Base-by-base conservation (phyloP, 2,888 invertebrate species). In the Cheiracanthium punctorium region DNA sequence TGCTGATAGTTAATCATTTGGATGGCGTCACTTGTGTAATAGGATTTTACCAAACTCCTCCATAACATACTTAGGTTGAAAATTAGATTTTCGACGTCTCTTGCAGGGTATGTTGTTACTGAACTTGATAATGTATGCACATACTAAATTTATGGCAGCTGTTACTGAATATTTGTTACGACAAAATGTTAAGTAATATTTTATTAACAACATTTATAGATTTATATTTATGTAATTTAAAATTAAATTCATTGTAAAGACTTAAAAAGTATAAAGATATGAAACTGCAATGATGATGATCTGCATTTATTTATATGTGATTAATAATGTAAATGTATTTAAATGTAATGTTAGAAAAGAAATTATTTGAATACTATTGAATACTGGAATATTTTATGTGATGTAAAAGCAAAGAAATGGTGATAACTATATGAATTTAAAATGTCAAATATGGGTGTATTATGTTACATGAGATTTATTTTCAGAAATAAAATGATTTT, bases 401-500 rank as follows among this genome's bases (percentile, higher is more conserved):
- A 70, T 70, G 70, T 70, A 17, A 41, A 70, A 41, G 41, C 2
- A 70, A 24, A 17, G 24, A 24, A 33, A 32, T 70, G 70, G 37
- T 70, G 37, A 37, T 58, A 58, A 58, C 24, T 58, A 58, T 58
- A 58, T 5, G 24, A 24, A 58, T 58, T 7, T 58, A 20, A 58
- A 24, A 20, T 58, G 17, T 58, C n/a, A 58, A 17, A 24, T 58
- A 65, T 75, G 37, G 24, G 29, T 75, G 75, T 75, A n/a, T 41
- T 65, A 65, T 75, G 75, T 75, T 75, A 75, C 28, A 75, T 75
- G 41, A 75, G 41, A 65, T 75, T 75, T 75, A 75, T 75, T 75
- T 75, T 75, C 74, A 41, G 75, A 75, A 75, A 75, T 75, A 75
- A n/a, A 75, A 75, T 37, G 65, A 65, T 73, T 73, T 73, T 73